Percentiles rank a stretch among this genome's conserved stretches.
phyloP scores from a whole-genome alignment of 1,140 invertebrate genomes.

The Ips typographus region DNA sequence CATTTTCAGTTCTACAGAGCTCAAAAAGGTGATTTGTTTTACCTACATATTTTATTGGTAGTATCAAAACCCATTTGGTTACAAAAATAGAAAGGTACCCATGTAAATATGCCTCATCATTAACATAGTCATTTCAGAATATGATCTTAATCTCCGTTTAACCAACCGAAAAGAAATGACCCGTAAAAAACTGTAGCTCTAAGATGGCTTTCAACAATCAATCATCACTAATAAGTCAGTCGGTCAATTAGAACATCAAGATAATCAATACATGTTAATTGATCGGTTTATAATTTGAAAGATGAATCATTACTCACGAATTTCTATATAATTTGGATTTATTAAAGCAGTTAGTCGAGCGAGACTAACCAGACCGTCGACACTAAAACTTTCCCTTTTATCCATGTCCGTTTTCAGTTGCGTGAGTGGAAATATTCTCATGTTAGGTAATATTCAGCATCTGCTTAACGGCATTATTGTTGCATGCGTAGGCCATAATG shows the following conservation, averaged over 20 bases:
- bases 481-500: too few relatives aligned
- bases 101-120: too few relatives aligned
- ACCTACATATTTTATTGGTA: too few relatives aligned
- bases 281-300: background rate
- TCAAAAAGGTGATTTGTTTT: too few relatives aligned
- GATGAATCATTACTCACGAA: conserved; percentile 11
- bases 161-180: too few relatives aligned
- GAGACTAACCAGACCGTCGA: background rate
- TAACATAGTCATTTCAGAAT: too few relatives aligned
- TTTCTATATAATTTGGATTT: conserved; percentile 10
- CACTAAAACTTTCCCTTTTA: background rate
- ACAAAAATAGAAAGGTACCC: too few relatives aligned
- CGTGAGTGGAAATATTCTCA: background rate
- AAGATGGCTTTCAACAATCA: conserved; percentile 4
- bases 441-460: conserved; percentile 1
- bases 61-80: too few relatives aligned
- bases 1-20: too few relatives aligned
- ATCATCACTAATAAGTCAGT: background rate
- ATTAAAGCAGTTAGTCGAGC: conserved; percentile 2
- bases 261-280: background rate
- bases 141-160: too few relatives aligned
- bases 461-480: too few relatives aligned
- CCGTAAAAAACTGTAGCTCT: too few relatives aligned
- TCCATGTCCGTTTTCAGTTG: background rate
- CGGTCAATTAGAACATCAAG: background rate